Evolutionary conservation across 2,797 vertebrate species (phyloP).

Genomic region (Brotula barbata): DNA sequence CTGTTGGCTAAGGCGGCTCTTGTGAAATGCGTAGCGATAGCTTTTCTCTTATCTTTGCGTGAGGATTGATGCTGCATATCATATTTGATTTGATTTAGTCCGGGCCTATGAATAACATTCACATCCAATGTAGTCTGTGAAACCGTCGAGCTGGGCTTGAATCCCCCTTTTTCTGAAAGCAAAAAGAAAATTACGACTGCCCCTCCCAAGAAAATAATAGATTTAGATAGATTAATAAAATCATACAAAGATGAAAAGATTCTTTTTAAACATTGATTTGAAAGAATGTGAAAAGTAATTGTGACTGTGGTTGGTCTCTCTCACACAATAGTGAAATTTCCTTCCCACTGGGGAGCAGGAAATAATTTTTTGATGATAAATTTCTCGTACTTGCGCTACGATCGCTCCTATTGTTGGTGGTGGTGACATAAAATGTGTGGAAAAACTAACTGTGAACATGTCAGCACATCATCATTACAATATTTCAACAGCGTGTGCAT

Average conservation of each 20-base stretch:
- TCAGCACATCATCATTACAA: conserved; percentile 13
- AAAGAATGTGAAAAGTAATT: too few species aligned
- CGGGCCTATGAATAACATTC: conserved; percentile 22
- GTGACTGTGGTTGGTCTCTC: too few species aligned
- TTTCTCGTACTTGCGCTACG: too few species aligned
- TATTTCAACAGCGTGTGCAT: conserved; percentile 36
- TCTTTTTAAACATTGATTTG: too few species aligned
- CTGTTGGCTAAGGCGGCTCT: conserved; percentile 22
- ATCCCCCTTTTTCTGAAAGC: conserved; percentile 3
- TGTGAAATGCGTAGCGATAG: conserved; percentile 23
- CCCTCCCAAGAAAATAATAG: too few species aligned
- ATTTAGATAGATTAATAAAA: too few species aligned
- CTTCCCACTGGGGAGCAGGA: too few species aligned
- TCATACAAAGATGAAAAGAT: too few species aligned
- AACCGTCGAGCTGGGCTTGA: conserved; percentile 15
- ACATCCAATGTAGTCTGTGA: conserved; percentile 18
- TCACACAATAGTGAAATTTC: too few species aligned
- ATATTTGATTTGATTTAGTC: conserved; percentile 13
- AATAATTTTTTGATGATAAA: too few species aligned
- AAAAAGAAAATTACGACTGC: too few species aligned
- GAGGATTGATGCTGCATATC: not conserved
- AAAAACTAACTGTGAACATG: conserved; percentile 26
- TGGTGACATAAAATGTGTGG: not conserved
- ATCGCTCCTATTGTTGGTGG: too few species aligned
- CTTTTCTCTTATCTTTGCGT: conserved; percentile 32